These are phyloP conservation scores for Anarhynchus alexandrinus DNA, from an alignment of 2,113 vertebrate species.

Conservation along the genomic window DNA sequence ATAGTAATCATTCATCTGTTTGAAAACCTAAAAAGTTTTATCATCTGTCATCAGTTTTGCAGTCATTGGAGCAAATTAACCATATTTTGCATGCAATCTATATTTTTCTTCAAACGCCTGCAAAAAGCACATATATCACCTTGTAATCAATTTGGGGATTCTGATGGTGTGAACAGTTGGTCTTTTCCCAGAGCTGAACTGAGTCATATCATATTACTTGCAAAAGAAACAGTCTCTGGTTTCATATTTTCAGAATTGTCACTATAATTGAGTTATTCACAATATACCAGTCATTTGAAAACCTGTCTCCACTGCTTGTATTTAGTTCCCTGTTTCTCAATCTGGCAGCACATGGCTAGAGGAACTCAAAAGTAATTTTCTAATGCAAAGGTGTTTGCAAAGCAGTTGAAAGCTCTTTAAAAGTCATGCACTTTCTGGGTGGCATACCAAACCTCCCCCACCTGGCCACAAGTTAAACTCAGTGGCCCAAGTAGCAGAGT, in stretches of 20 bases:
- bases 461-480: background rate
- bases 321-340: background rate
- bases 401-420: background rate
- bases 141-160: constrained; percentile 54
- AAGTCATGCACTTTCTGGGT: background rate
- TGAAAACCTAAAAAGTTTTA: constrained; percentile 44
- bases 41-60: constrained; percentile 42
- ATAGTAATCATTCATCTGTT: constrained; percentile 44
- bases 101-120: constrained; percentile 14
- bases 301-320: background rate
- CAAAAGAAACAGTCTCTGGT: constrained; percentile 16
- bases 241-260: constrained; percentile 26
- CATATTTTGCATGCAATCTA: background rate
- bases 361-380: background rate
- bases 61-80: constrained; percentile 49
- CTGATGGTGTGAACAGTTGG: constrained; percentile 55
- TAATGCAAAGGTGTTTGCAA: background rate
- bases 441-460: background rate
- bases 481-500: background rate
- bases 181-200: constrained; percentile 39
- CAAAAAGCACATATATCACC: constrained; percentile 55
- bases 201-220: constrained; percentile 32
- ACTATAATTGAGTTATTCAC: constrained; percentile 32
- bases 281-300: background rate
- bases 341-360: background rate